Percentiles rank a stretch among this genome's conserved stretches.
These are phyloP conservation scores for Crotalus helleri DNA, from an alignment of 2,113 vertebrate species.

Conservation along the genomic window DNA sequence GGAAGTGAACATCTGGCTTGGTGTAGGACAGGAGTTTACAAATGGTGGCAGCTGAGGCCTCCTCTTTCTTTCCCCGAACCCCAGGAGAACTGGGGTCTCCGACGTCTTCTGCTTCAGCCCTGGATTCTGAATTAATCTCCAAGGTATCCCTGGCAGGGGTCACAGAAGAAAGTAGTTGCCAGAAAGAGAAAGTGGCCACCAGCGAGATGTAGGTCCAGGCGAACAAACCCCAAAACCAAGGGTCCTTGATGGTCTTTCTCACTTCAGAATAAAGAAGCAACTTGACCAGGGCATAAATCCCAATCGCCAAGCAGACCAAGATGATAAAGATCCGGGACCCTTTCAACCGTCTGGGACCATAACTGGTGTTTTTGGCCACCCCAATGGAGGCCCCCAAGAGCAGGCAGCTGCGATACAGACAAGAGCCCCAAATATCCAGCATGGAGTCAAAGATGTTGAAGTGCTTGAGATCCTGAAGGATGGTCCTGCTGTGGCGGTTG, in stretches of 20 bases:
- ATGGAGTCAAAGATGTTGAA: constrained; percentile 81
- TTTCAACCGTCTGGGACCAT: constrained; percentile 77
- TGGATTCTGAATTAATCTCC: constrained; percentile 39
- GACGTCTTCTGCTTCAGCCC: constrained; percentile 47
- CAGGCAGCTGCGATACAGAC: constrained; percentile 78
- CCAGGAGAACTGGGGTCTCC: neutral
- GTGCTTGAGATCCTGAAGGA: constrained; percentile 75
- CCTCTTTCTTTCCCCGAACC: constrained; percentile 40
- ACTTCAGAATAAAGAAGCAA: constrained; percentile 87
- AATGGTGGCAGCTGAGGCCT: constrained; percentile 79
- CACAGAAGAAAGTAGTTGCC: constrained; percentile 76
- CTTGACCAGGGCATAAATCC: constrained; percentile 84
- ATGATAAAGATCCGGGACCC: constrained; percentile 64
- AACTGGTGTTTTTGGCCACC: constrained; percentile 77
- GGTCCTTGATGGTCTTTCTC: constrained; percentile 72
- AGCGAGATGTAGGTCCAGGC: constrained; percentile 84
- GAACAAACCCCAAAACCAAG: constrained; percentile 86
- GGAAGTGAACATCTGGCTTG: constrained; percentile 78
- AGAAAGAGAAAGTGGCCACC: constrained; percentile 68
- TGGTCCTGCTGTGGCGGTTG: constrained; percentile 62
- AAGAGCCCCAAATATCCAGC: constrained; percentile 86
- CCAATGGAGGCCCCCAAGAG: constrained; percentile 83
- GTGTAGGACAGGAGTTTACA: constrained; percentile 87
- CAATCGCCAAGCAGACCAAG: constrained; percentile 73
- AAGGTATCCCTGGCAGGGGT: constrained; percentile 54